These are phyloP conservation scores for Dysdera silvatica DNA, from an alignment of 1,140 invertebrate genomes.

Conservation along the genomic window DNA sequence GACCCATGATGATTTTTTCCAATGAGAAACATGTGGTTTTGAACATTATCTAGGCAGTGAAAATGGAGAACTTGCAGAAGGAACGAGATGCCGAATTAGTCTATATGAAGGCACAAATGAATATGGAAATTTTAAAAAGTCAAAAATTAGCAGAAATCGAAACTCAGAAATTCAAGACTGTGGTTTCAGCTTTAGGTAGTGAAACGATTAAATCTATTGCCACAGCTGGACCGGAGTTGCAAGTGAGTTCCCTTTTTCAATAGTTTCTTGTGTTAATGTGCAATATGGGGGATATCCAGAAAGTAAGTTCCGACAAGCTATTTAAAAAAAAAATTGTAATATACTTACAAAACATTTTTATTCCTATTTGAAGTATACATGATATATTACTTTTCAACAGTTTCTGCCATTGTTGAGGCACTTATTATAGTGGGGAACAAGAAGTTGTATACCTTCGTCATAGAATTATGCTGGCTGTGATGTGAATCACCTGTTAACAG, in stretches of 20 bases:
- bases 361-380: too few species aligned
- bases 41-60: slow-evolving; percentile 40
- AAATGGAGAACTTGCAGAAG: slow-evolving; percentile 45
- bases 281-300: too few species aligned
- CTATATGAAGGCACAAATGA: slow-evolving; percentile 46
- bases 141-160: slow-evolving; percentile 46
- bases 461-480: too few species aligned
- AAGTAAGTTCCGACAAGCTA: too few species aligned
- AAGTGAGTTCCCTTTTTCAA: slow-evolving; percentile 43
- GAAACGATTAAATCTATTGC: slow-evolving; percentile 48
- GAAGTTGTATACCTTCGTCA: too few species aligned
- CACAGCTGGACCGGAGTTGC: slow-evolving; percentile 47
- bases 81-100: slow-evolving; percentile 49
- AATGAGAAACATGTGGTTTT: neutral
- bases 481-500: too few species aligned
- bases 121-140: slow-evolving; percentile 45
- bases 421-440: too few species aligned
- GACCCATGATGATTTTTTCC: neutral
- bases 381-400: too few species aligned
- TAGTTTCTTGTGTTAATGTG: too few species aligned
- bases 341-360: too few species aligned
- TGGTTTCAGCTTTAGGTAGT: slow-evolving; percentile 47
- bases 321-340: too few species aligned
- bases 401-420: too few species aligned
- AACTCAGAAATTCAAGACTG: slow-evolving; percentile 46